These are phyloP conservation scores for Phylloscopus collybita DNA, from an alignment of 2,797 vertebrate genomes.

Conservation along the genomic window DNA sequence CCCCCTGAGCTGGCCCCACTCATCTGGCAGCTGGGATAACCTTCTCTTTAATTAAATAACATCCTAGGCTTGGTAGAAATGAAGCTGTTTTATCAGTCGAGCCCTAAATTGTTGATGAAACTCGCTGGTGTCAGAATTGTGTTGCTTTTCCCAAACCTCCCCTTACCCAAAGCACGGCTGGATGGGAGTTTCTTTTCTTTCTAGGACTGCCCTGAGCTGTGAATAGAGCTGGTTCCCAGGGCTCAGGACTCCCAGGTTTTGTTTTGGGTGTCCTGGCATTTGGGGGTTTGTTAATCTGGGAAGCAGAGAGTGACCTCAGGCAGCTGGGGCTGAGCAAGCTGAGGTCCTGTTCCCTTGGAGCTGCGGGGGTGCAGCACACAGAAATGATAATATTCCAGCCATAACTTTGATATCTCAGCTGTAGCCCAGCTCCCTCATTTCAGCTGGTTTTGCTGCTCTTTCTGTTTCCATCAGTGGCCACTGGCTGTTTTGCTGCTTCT, in stretches of 20 bases:
- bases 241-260: neutral
- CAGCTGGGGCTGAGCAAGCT: neutral
- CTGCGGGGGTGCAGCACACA: neutral
- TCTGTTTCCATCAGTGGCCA: neutral
- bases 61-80: neutral
- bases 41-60: neutral
- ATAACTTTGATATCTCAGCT: neutral
- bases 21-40: neutral
- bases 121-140: neutral
- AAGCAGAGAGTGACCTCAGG: rapidly evolving
- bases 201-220: rapidly evolving
- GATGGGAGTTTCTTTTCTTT: neutral
- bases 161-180: neutral
- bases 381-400: neutral
- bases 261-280: neutral
- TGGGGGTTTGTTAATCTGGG: neutral
- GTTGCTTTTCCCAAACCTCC: neutral
- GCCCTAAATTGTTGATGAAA: neutral
- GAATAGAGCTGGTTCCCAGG: neutral
- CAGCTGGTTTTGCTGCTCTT: neutral
- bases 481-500: neutral
- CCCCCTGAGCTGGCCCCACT: neutral
- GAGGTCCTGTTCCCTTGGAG: neutral
- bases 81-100: neutral
- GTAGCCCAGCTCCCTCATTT: neutral